Conservation (phyloP, 1,140 invertebrate species). For the Cotesia typhae region DNA sequence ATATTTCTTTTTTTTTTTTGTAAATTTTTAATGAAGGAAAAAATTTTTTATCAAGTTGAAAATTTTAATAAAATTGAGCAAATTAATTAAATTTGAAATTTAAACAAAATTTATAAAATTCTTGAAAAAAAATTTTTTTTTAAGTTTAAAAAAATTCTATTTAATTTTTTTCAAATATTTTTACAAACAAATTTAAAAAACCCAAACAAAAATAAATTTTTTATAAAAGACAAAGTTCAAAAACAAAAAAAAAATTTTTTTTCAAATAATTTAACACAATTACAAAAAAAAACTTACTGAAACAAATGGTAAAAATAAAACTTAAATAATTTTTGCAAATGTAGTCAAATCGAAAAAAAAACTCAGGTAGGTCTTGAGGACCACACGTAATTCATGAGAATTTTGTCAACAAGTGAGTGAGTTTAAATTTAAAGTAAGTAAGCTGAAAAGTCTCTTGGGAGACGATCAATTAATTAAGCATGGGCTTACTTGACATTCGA, state of each 20-base stretch:
- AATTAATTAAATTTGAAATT: no score
- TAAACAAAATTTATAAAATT: no score
- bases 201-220: no score
- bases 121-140: no score
- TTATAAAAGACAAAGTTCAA: not conserved
- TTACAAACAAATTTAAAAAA: no score
- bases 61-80: no score
- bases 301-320: not conserved
- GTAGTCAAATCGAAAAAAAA: not conserved
- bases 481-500: constrained; percentile 26
- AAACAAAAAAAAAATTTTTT: not conserved
- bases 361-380: constrained; percentile 7
- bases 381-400: constrained; percentile 28
- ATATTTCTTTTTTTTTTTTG: no score
- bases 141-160: no score
- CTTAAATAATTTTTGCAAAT: not conserved
- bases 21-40: no score
- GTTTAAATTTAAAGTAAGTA: constrained; percentile 6
- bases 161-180: no score
- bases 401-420: constrained; percentile 9
- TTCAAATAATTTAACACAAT: not conserved
- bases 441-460: constrained; percentile 8
- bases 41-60: no score
- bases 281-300: not conserved
- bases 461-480: constrained; percentile 28